Conservation (phyloP, 2,113 vertebrate genomes). For the Microtus ochrogaster region DNA sequence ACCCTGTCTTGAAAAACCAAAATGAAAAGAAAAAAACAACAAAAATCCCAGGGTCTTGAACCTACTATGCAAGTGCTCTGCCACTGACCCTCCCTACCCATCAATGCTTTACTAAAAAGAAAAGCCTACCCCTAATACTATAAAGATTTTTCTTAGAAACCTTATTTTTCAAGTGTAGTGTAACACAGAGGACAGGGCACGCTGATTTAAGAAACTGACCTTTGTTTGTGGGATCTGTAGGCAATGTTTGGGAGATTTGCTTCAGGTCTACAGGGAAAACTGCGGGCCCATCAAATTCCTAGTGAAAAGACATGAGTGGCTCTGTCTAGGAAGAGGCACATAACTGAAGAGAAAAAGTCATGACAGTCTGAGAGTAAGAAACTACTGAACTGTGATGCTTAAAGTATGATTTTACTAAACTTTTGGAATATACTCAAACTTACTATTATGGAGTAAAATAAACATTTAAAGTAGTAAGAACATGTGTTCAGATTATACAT, state of each 20-base stretch:
- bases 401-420: not conserved
- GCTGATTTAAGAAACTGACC: constrained; percentile 80
- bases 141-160: constrained; percentile 10
- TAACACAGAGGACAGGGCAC: not conserved
- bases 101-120: constrained; percentile 19
- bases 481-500: not conserved
- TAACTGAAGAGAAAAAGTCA: not conserved
- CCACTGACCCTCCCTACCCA: not conserved
- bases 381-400: not conserved
- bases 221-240: constrained; percentile 87
- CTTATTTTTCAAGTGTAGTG: not conserved
- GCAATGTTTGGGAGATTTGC: constrained; percentile 93
- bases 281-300: constrained; percentile 93
- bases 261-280: constrained; percentile 93
- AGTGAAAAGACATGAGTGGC: constrained; percentile 96
- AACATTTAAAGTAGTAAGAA: not conserved
- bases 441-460: constrained; percentile 7
- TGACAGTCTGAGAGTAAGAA: not conserved
- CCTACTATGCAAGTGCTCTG: not conserved
- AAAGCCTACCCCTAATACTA: not conserved
- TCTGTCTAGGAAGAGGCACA: constrained; percentile 84
- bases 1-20: not conserved
- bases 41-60: not conserved
- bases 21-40: not conserved
- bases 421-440: constrained; percentile 23